Evolutionary conservation across 2,113 vertebrate species (phyloP).

Genomic region (Rhinoderma darwinii): DNA sequence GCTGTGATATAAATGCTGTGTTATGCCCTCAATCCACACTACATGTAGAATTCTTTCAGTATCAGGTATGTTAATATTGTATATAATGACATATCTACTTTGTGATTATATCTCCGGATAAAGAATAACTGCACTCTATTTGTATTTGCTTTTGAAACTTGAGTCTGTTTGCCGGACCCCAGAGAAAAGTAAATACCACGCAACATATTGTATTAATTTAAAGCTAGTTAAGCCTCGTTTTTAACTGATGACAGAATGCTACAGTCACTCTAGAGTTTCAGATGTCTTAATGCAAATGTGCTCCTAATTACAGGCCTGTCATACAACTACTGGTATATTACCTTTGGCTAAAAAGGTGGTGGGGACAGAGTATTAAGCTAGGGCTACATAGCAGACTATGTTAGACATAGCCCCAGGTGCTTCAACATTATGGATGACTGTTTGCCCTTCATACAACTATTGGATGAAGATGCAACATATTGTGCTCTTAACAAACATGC

Average conservation of each 20-base stretch:
- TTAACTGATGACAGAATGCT: conserved; percentile 32
- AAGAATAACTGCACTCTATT: not conserved
- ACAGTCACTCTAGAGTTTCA: conserved; percentile 34
- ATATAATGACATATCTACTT: not conserved
- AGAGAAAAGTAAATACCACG: not conserved
- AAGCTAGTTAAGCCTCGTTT: conserved; percentile 2
- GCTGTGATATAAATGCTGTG: not conserved
- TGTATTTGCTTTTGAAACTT: conserved; percentile 32
- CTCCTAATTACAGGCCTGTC: conserved; percentile 9
- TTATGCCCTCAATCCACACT: not conserved
- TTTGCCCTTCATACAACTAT: not conserved
- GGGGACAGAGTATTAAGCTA: not conserved
- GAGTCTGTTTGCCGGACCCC: not conserved
- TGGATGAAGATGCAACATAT: not conserved
- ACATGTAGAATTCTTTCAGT: not conserved
- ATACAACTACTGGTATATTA: not conserved
- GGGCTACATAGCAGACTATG: not conserved
- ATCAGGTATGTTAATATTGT: not conserved
- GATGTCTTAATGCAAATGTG: not conserved
- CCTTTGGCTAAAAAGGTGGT: not conserved
- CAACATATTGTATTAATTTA: conserved; percentile 43
- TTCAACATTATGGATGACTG: not conserved
- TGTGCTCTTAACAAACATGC: not conserved
- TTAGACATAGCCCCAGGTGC: not conserved
- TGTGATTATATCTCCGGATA: not conserved